Conservation (phyloP, 2,888 invertebrate species). For the Tridacna crocea region DNA sequence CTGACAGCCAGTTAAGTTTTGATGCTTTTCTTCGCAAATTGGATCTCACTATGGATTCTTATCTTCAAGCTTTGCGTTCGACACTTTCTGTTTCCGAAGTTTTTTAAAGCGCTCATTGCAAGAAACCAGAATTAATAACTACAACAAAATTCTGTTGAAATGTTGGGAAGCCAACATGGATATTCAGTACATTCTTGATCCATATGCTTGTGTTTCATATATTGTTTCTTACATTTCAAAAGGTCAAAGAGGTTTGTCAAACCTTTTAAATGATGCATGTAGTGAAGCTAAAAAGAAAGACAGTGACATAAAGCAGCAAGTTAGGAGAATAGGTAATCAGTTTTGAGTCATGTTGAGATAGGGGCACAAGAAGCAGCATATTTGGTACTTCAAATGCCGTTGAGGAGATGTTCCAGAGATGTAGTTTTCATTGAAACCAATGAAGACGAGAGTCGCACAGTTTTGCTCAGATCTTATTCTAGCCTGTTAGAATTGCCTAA, state of each 20-base stretch:
- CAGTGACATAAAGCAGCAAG: conserved; percentile 52
- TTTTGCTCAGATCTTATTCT: conserved; percentile 24
- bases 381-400: conserved; percentile 58
- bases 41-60: not conserved
- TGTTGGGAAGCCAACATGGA: conserved; percentile 54
- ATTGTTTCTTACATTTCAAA: conserved; percentile 61
- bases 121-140: not conserved
- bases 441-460: conserved; percentile 39
- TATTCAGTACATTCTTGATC: conserved; percentile 52
- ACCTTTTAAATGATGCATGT: conserved; percentile 44
- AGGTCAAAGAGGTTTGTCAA: conserved; percentile 54
- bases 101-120: not conserved
- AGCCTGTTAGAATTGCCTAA: conserved; percentile 43
- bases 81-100: not conserved
- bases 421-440: conserved; percentile 53
- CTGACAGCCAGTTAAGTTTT: conserved; percentile 12
- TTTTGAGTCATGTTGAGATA: conserved; percentile 58
- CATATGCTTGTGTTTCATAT: conserved; percentile 53
- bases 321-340: conserved; percentile 57
- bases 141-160: not conserved
- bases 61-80: not conserved
- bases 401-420: conserved; percentile 48
- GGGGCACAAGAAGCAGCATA: conserved; percentile 64
- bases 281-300: conserved; percentile 38
- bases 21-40: conserved; percentile 25